A percentile compares a stretch with the other conserved stretches of the same genome.
Evolutionary conservation across 37 sponge, comb jelly and placozoan genomes (phyloP).

Genomic region (Ephydatia muelleri): DNA sequence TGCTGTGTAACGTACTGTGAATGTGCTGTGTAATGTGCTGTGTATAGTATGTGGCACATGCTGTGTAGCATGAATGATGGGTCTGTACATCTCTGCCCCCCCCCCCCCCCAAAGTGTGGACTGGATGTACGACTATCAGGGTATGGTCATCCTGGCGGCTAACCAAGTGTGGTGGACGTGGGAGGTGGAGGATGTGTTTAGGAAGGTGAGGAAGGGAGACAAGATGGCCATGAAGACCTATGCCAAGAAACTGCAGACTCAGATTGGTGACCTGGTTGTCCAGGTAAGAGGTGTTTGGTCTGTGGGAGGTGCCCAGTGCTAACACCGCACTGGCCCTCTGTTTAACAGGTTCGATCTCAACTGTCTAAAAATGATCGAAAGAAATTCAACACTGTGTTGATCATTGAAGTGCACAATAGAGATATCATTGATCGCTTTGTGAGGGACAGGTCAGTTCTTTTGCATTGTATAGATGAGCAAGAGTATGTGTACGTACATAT

Average conservation of each 20-base stretch:
- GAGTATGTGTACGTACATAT: no score
- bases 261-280: slow-evolving; percentile 96
- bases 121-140: slow-evolving; percentile 97
- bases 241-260: slow-evolving; percentile 91
- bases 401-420: slow-evolving; percentile 98
- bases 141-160: slow-evolving; percentile 94
- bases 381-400: slow-evolving; percentile 98
- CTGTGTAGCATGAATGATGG: neutral
- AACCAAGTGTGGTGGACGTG: slow-evolving; percentile 99
- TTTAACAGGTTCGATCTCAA: slow-evolving; percentile 83
- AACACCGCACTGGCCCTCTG: neutral
- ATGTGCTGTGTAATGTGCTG: neutral
- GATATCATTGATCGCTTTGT: slow-evolving; percentile 98
- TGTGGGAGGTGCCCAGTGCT: neutral
- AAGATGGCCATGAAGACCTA: slow-evolving; percentile 99
- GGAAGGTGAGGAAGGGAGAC: slow-evolving; percentile 97
- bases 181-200: slow-evolving; percentile 99
- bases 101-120: slow-evolving; percentile 66
- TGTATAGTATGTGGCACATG: neutral
- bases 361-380: slow-evolving; percentile 96
- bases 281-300: slow-evolving; percentile 49
- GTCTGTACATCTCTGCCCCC: slow-evolving; percentile 23
- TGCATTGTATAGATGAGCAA: no score
- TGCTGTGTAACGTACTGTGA: neutral
- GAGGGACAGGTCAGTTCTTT: slow-evolving; percentile 82